Evolutionary conservation across 2,113 vertebrate genomes (phyloP).

Genomic region (Pterocles burchelli): DNA sequence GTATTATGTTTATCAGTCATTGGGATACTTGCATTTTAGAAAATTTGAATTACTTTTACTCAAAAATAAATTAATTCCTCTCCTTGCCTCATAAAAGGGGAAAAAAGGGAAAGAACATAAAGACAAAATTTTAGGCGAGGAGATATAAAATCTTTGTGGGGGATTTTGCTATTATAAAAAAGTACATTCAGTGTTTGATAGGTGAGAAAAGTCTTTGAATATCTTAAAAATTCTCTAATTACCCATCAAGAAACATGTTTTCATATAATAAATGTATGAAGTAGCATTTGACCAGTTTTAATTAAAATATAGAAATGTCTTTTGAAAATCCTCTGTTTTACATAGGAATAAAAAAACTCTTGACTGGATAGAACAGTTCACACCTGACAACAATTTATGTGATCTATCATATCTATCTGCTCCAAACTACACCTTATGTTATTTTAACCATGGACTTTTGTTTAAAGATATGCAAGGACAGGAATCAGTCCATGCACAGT

Average conservation of each 20-base stretch:
- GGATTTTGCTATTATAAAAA: not conserved
- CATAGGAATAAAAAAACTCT: not conserved
- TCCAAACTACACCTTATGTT: not conserved
- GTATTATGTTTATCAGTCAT: not conserved
- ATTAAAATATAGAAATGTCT: not conserved
- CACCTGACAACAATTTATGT: not conserved
- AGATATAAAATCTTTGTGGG: rapidly evolving
- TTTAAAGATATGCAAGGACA: not conserved
- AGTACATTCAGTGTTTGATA: not conserved
- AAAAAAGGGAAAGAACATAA: not conserved
- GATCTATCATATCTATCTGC: not conserved
- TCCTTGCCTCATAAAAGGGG: not conserved
- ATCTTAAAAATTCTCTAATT: not conserved
- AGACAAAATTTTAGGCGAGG: not conserved
- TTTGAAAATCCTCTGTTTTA: not conserved
- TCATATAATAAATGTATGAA: not conserved
- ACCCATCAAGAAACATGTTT: not conserved
- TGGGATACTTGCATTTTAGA: not conserved
- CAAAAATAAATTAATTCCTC: not conserved
- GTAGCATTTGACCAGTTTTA: not conserved
- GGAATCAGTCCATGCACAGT: not conserved
- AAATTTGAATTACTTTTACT: not conserved
- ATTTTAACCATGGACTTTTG: not conserved
- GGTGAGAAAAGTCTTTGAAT: not conserved
- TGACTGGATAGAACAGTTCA: not conserved